Evolutionary conservation across 2,113 vertebrate species (phyloP).

Genomic region (Lipophrys pholis): DNA sequence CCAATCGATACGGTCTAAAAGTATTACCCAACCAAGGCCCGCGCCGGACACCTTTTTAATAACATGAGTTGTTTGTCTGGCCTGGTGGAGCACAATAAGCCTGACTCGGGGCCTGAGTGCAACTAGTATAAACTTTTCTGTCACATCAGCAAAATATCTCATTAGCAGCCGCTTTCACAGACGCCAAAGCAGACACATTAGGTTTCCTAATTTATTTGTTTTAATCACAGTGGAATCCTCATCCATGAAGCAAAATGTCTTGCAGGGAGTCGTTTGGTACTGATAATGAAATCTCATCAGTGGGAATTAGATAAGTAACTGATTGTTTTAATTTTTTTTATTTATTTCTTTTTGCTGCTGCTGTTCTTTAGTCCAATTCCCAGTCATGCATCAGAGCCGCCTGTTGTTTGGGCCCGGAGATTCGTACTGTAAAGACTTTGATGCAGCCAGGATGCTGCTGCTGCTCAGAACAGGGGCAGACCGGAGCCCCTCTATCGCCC

Average conservation of each 20-base stretch:
- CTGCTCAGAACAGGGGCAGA: constrained; percentile 68
- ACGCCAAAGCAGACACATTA: constrained; percentile 12
- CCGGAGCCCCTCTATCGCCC: constrained; percentile 65
- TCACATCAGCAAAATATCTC: constrained; percentile 39
- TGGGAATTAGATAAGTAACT: constrained; percentile 59
- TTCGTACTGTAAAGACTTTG: constrained; percentile 60
- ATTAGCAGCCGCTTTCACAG: constrained; percentile 14
- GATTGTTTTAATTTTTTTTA: constrained; percentile 55
- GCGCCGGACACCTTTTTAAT: constrained; percentile 74
- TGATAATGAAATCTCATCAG: constrained; percentile 57
- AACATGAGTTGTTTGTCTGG: constrained; percentile 56
- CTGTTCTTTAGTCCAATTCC: constrained; percentile 48
- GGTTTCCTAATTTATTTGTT: constrained; percentile 24
- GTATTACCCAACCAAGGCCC: constrained; percentile 84
- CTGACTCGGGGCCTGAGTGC: constrained; percentile 6
- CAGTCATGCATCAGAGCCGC: constrained; percentile 57
- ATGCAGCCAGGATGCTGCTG: constrained; percentile 69
- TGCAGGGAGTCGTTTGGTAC: constrained; percentile 26
- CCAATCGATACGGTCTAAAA: constrained; percentile 90
- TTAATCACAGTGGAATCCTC: constrained; percentile 12
- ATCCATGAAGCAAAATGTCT: constrained; percentile 21
- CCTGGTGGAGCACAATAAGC: constrained; percentile 10
- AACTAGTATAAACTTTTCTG: constrained; percentile 11
- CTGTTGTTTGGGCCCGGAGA: constrained; percentile 71
- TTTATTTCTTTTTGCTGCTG: constrained; percentile 21